These are phyloP conservation scores for human (Homo sapiens) DNA, from an alignment of 2,113 vertebrate species.

Conservation along the genomic window GRCh38 chr3:415001-415500, in stretches of 20 bases:
- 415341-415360: not conserved
- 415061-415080: not conserved
- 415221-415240: not conserved
- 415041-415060: not conserved
- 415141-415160: no score
- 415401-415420: not conserved
- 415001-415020: not conserved
- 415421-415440: not conserved
- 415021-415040: not conserved
- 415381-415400: not conserved
- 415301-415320: not conserved
- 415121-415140: not conserved
- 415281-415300: not conserved
- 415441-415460: not conserved
- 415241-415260: not conserved
- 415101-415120: no score
- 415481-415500: rapidly evolving
- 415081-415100: not conserved
- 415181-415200: not conserved
- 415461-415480: no score
- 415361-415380: not conserved
- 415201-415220: not conserved
- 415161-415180: not conserved
- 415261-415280: not conserved
- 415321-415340: not conserved